Base-by-base conservation (phyloP, 1,140 invertebrate species). In the Drosophila sturtevanti region DNA sequence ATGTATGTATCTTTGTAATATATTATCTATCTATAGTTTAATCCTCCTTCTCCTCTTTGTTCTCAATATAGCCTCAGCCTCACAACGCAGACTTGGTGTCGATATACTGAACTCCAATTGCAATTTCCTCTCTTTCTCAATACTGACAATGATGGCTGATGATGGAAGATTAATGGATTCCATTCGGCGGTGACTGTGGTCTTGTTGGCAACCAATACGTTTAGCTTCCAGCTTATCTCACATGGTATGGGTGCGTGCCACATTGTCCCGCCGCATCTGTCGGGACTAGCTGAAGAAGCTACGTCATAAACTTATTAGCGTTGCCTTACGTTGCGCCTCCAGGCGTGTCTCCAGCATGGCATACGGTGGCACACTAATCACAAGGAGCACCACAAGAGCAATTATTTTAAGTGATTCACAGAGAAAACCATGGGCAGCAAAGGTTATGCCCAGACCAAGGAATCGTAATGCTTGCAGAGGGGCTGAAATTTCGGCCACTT, bases 321-420 rank as follows among this genome's bases (percentile, higher is more conserved):
- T 86, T n/a, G 79, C 84, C 75, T 92, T 92, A 14, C 89, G 90
- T 41, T 91, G 90, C 9, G 89, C 76, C 73, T 92, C 90, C 67
- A 93, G 56, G 12, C 90, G 91, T 22, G 90, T 90, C 71, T 93
- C 93, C 4, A 92, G 80, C 73, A 90, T 91, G 18, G 91, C 87
- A 76, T 93, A 93, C 0, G 93, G 91, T 11, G 89, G 78, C 6
- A 93, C 84, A 62, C 91, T 90, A 38, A 93, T 72, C 12, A 93
- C 89, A 18, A 93, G 71, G 1, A 92, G 87, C 12, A 87, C 91
- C 4, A 92, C 91, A 55, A 93, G 62, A 0, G 79, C 87, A 4
- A 92, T 82, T 7, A 92, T 91, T 69, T 92, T 92, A n/a, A 86
- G 60, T 31, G 90, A 90, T 44, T 92, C 91, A 59, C 91, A 92